Evolutionary conservation across 2,888 invertebrate species (phyloP), one percentile per base, ranked within the genome.

Genomic region (Drosophila lutescens): DNA sequence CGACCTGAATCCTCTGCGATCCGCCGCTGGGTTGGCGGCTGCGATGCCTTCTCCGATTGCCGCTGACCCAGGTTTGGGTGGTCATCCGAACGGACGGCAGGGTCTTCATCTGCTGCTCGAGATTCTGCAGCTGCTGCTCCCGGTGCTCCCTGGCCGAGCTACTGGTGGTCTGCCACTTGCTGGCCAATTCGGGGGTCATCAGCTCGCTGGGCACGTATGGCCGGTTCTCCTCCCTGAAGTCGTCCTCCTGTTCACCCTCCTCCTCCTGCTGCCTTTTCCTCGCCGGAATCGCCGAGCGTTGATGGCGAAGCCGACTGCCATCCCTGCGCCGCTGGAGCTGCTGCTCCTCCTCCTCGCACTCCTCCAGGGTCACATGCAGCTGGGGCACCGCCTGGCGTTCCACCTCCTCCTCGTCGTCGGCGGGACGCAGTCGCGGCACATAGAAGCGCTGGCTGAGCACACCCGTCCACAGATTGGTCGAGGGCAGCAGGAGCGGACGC

Each of bases 381-480:
- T 44, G 32, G 4, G 55, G 55, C 23, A 56, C 55, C 8, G 43
- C 20, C 10, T 1, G 55, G 2, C 55, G 55, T 7, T 34, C 30
- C 7, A 34, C 34, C 15, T 30, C 47, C 17, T 34, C 49, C 10
- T 32, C 47, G 8, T 34, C 47, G 10, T 32, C 34, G 34, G 17
- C 34, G 17, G 34, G 32, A 4, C 32, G 34, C 34, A 49, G 34
- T 0, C 49, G 12, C 0, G 49, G 49, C 0, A 4, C 44, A 44
- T 56, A 56, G 55, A 20, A 44, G 2, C 55, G 55, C 44, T 56
- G 32, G 34, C 43, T 34, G 7, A 56, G 55, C 32, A 56, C 32
- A 15, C 44, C 44, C 12, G 55, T 44, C 55, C 55, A 56, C n/a
- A 56, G 13, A 12, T 56, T 56, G n/a, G 55, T 44, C 32, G 55